Percentiles rank a stretch among this genome's conserved stretches.
Conservation (phyloP, 1,140 invertebrate species). For the Pseudoatta argentina region DNA sequence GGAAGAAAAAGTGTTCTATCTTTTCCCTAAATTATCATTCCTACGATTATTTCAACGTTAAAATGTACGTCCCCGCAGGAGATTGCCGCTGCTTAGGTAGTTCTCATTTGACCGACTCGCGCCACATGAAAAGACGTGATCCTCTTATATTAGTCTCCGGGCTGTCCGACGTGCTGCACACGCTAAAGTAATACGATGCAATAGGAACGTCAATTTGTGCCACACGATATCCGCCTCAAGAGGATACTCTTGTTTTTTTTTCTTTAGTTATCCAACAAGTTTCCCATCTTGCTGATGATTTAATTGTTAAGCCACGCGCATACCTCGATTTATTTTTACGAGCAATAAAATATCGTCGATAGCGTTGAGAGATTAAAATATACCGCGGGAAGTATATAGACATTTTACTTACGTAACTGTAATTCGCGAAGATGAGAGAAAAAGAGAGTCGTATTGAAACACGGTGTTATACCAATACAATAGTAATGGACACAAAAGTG, state of each 20-base stretch:
- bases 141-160: conserved; percentile 11
- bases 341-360: conserved; percentile 47
- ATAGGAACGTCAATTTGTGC: conserved; percentile 12
- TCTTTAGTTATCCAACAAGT: background rate
- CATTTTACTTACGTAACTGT: conserved; percentile 45
- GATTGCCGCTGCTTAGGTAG: background rate
- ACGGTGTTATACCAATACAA: conserved; percentile 41
- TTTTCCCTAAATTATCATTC: conserved; percentile 41
- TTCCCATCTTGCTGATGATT: conserved; percentile 9
- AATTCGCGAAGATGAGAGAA: conserved; percentile 34
- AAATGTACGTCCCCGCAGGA: background rate
- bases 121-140: background rate
- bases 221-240: conserved; percentile 25
- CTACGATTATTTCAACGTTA: conserved; percentile 24
- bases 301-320: conserved; percentile 31
- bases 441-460: conserved; percentile 59
- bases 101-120: background rate
- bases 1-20: conserved; percentile 15
- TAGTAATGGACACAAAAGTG: conserved; percentile 68
- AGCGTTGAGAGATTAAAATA: background rate
- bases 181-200: background rate
- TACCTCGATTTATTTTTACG: conserved; percentile 36
- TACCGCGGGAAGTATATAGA: conserved; percentile 7
- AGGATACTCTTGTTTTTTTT: background rate
- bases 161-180: conserved; percentile 17